A percentile compares a stretch with the other conserved stretches of the same genome.
Evolutionary conservation across 2,888 invertebrate genomes (phyloP).

Genomic region (Amphipoea oculea): DNA sequence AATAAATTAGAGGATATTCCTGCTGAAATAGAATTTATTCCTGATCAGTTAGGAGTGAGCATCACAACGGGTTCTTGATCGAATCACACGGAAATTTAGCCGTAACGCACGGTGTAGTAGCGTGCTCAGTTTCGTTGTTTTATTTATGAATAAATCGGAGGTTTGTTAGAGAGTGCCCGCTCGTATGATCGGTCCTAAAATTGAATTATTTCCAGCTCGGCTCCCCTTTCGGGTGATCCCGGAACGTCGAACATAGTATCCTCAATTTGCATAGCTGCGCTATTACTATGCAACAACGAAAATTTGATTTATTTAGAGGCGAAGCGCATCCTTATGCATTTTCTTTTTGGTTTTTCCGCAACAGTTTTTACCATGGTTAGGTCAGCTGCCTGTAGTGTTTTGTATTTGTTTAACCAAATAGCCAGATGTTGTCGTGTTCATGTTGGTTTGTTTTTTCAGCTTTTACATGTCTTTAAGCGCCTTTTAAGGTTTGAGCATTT

Average conservation of each 20-base stretch:
- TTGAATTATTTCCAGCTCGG: slow-evolving; percentile 80
- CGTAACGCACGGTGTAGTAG: slow-evolving; percentile 35
- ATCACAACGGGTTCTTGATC: slow-evolving; percentile 46
- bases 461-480: not conserved
- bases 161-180: slow-evolving; percentile 68
- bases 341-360: slow-evolving; percentile 52
- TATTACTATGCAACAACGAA: slow-evolving; percentile 59
- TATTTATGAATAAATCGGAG: slow-evolving; percentile 80
- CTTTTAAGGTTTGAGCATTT: not conserved
- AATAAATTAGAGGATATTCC: slow-evolving; percentile 59
- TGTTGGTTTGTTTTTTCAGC: not conserved
- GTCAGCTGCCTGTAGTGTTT: slow-evolving; percentile 63
- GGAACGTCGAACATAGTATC: slow-evolving; percentile 60
- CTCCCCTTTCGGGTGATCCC: slow-evolving; percentile 67
- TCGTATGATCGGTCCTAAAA: slow-evolving; percentile 80
- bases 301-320: slow-evolving; percentile 73
- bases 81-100: slow-evolving; percentile 51
- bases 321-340: slow-evolving; percentile 52
- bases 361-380: slow-evolving; percentile 50
- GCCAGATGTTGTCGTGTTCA: slow-evolving; percentile 59
- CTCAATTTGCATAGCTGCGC: slow-evolving; percentile 76
- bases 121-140: slow-evolving; percentile 62
- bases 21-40: slow-evolving; percentile 55
- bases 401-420: slow-evolving; percentile 62
- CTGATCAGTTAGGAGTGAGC: slow-evolving; percentile 45